phyloP scores from a whole-genome alignment of 2,888 invertebrate genomes.

The Xestoiulus laeticollis region DNA sequence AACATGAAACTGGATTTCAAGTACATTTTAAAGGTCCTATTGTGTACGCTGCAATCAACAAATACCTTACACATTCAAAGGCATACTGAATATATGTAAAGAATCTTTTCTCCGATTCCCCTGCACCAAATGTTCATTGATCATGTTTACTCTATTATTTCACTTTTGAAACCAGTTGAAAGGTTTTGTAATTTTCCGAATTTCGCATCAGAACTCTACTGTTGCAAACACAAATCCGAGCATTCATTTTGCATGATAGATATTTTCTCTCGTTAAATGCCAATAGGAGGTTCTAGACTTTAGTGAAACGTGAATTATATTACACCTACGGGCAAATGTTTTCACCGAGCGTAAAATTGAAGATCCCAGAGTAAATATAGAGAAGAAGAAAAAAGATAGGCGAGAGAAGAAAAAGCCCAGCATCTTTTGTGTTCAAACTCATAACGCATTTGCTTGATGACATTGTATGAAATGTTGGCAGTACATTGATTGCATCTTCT shows the following conservation, averaged over 20 bases:
- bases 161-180: neutral
- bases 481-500: conserved; percentile 48
- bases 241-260: neutral
- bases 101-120: neutral
- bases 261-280: conserved; percentile 39
- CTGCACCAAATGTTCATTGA: neutral
- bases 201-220: neutral
- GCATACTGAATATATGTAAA: too few species aligned
- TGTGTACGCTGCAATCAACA: too few species aligned
- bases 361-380: conserved; percentile 42
- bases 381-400: neutral
- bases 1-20: too few species aligned
- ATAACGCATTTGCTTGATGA: conserved; percentile 47
- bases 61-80: too few species aligned
- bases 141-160: neutral
- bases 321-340: conserved; percentile 48
- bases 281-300: conserved; percentile 35
- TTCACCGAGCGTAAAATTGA: conserved; percentile 47
- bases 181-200: neutral
- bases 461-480: conserved; percentile 48
- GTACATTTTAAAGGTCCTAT: too few species aligned
- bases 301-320: conserved; percentile 46
- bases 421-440: conserved; percentile 47
- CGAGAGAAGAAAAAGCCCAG: conserved; percentile 32
- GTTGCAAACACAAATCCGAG: neutral